A percentile compares a stretch with the other conserved stretches of the same genome.
Evolutionary conservation across 2,797 vertebrate species (phyloP).

Genomic region (Pelochelys cantorii): DNA sequence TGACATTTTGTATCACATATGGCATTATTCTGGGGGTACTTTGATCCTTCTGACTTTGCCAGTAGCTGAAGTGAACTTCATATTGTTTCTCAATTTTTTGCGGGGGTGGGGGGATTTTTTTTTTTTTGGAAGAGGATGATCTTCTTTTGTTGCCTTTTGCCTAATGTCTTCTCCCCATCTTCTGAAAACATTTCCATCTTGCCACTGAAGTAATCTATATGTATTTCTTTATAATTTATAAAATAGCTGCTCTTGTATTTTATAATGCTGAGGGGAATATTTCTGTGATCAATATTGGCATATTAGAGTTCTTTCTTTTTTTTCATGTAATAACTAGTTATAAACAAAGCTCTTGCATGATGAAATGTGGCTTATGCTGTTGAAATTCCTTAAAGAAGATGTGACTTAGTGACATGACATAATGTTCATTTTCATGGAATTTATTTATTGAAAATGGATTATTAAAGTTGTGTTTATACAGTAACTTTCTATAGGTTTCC

Average conservation of each 20-base stretch:
- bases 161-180: neutral
- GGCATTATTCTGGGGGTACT: neutral
- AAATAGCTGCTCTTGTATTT: neutral
- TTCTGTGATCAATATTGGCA: neutral
- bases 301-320: neutral
- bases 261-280: neutral
- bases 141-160: neutral
- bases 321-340: neutral
- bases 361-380: neutral
- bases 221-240: neutral
- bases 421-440: too few relatives aligned
- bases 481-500: neutral
- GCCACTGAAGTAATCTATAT: neutral
- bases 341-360: neutral
- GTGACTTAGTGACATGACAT: neutral
- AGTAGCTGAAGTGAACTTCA: neutral
- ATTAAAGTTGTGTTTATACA: neutral
- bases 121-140: neutral
- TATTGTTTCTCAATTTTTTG: neutral
- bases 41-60: neutral
- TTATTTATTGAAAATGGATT: neutral
- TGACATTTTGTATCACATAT: neutral
- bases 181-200: neutral
- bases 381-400: neutral
- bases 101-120: neutral